phyloP scores from a whole-genome alignment of 1,140 invertebrate species.

The Brachionus sp. region DNA sequence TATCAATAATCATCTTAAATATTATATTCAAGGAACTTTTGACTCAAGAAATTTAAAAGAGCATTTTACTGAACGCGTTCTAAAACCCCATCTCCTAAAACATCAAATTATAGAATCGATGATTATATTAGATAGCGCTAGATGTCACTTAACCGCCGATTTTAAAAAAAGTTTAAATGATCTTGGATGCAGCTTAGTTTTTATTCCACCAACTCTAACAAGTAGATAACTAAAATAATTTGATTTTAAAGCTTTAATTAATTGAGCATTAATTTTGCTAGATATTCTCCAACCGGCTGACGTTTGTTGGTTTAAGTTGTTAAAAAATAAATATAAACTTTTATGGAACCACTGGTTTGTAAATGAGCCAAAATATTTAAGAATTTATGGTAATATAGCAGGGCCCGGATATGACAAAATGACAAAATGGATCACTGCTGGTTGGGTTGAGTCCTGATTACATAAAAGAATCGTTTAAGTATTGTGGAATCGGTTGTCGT shows the following conservation, averaged over 20 bases:
- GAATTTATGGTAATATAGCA: neutral
- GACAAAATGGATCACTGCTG: neutral
- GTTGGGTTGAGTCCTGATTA: conserved; percentile 16
- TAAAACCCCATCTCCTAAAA: conserved; percentile 25
- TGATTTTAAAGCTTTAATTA: neutral
- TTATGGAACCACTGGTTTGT: conserved; percentile 17
- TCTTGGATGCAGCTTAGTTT: neutral
- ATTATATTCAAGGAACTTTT: conserved; percentile 22
- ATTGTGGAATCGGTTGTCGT: neutral
- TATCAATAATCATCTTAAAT: conserved; percentile 7
- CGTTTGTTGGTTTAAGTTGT: conserved; percentile 15
- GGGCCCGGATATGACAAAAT: conserved; percentile 2
- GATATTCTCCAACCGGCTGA: conserved; percentile 18
- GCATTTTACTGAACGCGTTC: conserved; percentile 15
- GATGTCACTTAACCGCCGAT: neutral
- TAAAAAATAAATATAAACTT: conserved; percentile 24
- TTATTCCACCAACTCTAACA: conserved; percentile 12
- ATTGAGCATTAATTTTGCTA: neutral
- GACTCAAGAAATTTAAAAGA: conserved; percentile 24
- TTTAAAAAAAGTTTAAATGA: conserved; percentile 24
- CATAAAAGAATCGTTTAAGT: neutral
- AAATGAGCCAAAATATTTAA: conserved; percentile 4
- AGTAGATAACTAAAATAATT: conserved; percentile 11
- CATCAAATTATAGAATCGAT: conserved; percentile 24
- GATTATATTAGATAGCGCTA: conserved; percentile 4